Base-by-base conservation (phyloP, 2,888 invertebrate genomes). In the Drosophila cognata region DNA sequence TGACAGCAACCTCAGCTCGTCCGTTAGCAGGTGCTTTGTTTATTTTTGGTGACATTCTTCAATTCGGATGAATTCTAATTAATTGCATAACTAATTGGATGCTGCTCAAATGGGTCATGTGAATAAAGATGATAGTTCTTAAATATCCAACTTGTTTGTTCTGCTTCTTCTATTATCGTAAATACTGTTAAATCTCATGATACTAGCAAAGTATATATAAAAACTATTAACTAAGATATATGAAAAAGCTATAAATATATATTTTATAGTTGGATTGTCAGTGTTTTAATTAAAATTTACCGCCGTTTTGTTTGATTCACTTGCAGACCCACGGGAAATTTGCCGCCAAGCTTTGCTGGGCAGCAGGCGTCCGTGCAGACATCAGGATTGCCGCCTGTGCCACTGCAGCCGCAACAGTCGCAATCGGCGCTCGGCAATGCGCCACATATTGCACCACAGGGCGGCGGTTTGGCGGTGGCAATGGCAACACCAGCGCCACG, bases 321-420 rank as follows among this genome's bases (percentile, higher is more conserved):
- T 91, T 92, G 36, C 90, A 94, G 94, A 86, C 94, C 94, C 53
- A 94, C 94, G 36, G 94, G 94, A 60, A 94, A 94, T 79, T 92
- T 94, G 70, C 91, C 93, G 25, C 77, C 88, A 35, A 91, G 89
- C 85, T 93, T 87, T 61, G 82, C 85, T 13, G 77, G 73, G 6
- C 89, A 87, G 41, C 91, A 91, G 66, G 81, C 84, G 35, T 80
- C 88, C 60, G 71, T 74, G 35, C 89, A 85, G 67, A 64, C 86
- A 56, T 82, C 82, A 13, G 84, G 79, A 1, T 51, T 91, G 75
- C 85, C 85, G 2, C 87, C 77, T 10, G 63, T 69, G 58, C 80
- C 91, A 5, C 77, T 83, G 31, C 81, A 82, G 0, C 25, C 71
- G 10, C 77, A 69, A 10, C 74, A 79, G 29, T 35, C 57, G 21